Percentiles rank a stretch among this genome's conserved stretches.
Conservation (phyloP, 2,888 invertebrate genomes). For the Scaptomyza reducta region DNA sequence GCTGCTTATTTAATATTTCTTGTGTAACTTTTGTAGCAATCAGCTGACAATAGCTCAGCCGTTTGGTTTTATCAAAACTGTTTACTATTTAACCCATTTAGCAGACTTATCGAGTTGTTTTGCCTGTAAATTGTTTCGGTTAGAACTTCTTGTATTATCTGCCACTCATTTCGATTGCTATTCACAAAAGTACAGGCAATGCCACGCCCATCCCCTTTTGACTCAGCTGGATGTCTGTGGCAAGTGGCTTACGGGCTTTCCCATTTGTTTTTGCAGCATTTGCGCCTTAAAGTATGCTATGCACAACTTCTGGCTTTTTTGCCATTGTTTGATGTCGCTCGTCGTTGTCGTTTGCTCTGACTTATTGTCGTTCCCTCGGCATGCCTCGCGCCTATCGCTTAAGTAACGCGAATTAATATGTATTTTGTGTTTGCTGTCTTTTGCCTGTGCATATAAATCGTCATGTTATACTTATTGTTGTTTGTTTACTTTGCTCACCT, state of each 20-base stretch:
- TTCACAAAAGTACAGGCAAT: constrained; percentile 16
- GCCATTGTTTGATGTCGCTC: constrained; percentile 36
- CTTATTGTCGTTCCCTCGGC: constrained; percentile 39
- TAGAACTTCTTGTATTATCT: constrained; percentile 27
- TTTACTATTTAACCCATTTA: constrained; percentile 27
- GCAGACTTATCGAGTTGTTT: constrained; percentile 22
- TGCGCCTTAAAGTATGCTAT: constrained; percentile 39
- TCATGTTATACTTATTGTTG: constrained; percentile 25
- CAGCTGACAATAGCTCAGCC: background rate
- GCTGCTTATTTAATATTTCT: background rate
- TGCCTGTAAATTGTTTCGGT: constrained; percentile 37
- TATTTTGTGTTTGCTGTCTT: constrained; percentile 34
- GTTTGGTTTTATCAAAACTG: background rate
- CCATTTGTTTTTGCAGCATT: constrained; percentile 47
- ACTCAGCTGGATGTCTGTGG: constrained; percentile 34
- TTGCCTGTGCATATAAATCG: constrained; percentile 40
- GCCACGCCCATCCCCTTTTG: constrained; percentile 16
- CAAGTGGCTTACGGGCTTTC: constrained; percentile 59
- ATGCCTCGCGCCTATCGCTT: constrained; percentile 25
- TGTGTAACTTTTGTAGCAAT: background rate
- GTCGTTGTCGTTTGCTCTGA: constrained; percentile 24
- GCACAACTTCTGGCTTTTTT: constrained; percentile 28
- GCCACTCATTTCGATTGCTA: constrained; percentile 28
- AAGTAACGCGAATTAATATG: constrained; percentile 56
- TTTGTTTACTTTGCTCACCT: constrained; percentile 56